A percentile compares a stretch with the other conserved stretches of the same genome.
These are phyloP conservation scores for Brachyhypopomus occidentalis DNA, from an alignment of 2,113 vertebrate genomes.

Conservation along the genomic window DNA sequence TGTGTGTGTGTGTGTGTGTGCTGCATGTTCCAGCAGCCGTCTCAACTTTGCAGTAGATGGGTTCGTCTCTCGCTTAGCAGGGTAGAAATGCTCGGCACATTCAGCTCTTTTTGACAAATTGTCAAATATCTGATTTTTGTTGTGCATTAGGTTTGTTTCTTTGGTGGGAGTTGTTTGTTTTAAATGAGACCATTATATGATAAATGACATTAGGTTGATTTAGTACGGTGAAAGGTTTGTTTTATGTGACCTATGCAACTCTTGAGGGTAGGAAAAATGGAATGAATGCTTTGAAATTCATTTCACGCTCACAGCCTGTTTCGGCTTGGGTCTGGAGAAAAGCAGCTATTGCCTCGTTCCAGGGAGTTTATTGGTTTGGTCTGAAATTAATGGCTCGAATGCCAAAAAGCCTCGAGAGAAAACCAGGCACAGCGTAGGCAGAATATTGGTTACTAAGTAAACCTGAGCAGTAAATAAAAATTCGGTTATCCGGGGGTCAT, in stretches of 20 bases:
- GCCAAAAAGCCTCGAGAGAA: neutral
- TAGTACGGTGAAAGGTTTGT: constrained; percentile 17
- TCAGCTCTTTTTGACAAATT: constrained; percentile 15
- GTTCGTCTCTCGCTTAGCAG: constrained; percentile 61
- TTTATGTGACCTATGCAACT: constrained; percentile 51
- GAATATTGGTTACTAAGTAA: neutral
- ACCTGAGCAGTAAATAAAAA: neutral
- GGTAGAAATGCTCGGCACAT: constrained; percentile 4
- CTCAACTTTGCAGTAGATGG: constrained; percentile 72
- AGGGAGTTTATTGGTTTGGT: neutral
- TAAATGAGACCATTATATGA: constrained; percentile 12
- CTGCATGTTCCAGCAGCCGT: constrained; percentile 81
- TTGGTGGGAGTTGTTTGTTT: constrained; percentile 2
- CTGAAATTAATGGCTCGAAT: neutral
- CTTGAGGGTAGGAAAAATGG: constrained; percentile 7
- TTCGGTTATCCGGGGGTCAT: too few relatives aligned
- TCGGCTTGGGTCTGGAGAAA: too few relatives aligned
- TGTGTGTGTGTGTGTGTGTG: constrained; percentile 92
- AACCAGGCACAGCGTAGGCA: neutral
- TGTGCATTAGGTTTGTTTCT: constrained; percentile 65
- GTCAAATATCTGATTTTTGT: constrained; percentile 7
- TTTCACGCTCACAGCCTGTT: neutral
- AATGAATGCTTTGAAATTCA: neutral
- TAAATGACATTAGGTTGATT: neutral
- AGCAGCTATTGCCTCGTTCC: too few relatives aligned